phyloP scores from a whole-genome alignment of 2,113 vertebrate species.

The Platysteira castanea region DNA sequence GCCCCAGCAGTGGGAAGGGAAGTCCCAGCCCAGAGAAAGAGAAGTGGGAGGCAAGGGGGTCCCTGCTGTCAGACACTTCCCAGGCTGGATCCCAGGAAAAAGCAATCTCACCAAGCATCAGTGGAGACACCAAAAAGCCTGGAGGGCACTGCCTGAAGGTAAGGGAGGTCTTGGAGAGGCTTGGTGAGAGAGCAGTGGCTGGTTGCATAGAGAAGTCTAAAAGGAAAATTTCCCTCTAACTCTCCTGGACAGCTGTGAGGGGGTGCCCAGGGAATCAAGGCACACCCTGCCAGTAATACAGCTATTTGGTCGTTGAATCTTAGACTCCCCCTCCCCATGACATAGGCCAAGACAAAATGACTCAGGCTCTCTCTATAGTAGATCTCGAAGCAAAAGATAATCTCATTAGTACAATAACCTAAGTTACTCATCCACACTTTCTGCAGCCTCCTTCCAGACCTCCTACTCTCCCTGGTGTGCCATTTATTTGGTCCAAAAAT shows the following conservation, averaged over 20 bases:
- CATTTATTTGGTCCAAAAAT: neutral
- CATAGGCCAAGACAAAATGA: neutral
- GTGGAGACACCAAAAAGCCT: neutral
- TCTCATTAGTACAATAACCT: neutral
- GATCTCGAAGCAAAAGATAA: neutral
- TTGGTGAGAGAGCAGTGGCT: neutral
- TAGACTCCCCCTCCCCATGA: neutral
- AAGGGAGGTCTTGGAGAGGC: neutral
- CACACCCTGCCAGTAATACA: neutral
- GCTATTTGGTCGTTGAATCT: neutral
- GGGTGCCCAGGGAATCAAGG: neutral
- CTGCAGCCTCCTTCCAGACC: neutral
- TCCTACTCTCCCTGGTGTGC: neutral
- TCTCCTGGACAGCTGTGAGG: neutral
- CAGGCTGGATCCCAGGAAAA: neutral
- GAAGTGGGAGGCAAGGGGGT: rapidly evolving
- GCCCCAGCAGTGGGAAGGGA: neutral
- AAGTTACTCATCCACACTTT: neutral
- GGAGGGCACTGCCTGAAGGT: neutral
- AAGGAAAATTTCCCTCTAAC: neutral
- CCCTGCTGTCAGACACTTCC: neutral
- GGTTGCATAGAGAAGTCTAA: neutral
- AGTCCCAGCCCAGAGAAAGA: neutral
- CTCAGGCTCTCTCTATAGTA: neutral
- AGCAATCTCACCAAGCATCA: neutral